Percentiles rank a stretch among this genome's conserved stretches.
Conservation (phyloP, 1,140 invertebrate species). For the Subanguina moxae region DNA sequence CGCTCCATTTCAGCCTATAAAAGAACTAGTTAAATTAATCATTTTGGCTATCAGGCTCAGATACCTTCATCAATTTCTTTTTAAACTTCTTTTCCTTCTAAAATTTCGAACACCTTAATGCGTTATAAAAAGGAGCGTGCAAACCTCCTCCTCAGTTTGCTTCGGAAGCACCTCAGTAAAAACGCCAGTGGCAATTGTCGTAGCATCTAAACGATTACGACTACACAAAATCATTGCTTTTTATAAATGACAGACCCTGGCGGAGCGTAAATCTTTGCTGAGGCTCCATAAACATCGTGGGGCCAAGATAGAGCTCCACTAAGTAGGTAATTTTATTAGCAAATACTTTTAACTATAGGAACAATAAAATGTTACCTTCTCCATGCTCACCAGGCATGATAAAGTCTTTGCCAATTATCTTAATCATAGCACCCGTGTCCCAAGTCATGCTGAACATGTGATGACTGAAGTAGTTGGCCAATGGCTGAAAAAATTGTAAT, state of each 20-base stretch:
- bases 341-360: slow-evolving; percentile 10
- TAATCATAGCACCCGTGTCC: slow-evolving; percentile 48
- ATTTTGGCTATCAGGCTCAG: no score
- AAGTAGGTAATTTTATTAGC: slow-evolving; percentile 22
- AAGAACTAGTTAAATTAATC: neutral
- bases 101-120: no score
- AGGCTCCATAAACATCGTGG: slow-evolving; percentile 54
- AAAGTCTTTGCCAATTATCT: slow-evolving; percentile 55
- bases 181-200: slow-evolving; percentile 54
- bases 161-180: slow-evolving; percentile 28
- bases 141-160: slow-evolving; percentile 24
- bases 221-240: no score
- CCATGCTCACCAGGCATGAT: slow-evolving; percentile 58
- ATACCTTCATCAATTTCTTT: slow-evolving; percentile 52
- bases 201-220: slow-evolving; percentile 48
- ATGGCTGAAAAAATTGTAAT: no score
- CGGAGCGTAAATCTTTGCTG: slow-evolving; percentile 57
- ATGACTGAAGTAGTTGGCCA: slow-evolving; percentile 57
- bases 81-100: slow-evolving; percentile 48
- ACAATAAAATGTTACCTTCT: slow-evolving; percentile 38
- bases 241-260: no score
- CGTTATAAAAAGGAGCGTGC: slow-evolving; percentile 26
- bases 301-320: slow-evolving; percentile 43
- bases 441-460: slow-evolving; percentile 58
- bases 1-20: slow-evolving; percentile 35